A percentile compares a stretch with the other conserved stretches of the same genome.
Evolutionary conservation across 2,113 vertebrate genomes (phyloP).

Genomic region (Orthochromis indermauri): DNA sequence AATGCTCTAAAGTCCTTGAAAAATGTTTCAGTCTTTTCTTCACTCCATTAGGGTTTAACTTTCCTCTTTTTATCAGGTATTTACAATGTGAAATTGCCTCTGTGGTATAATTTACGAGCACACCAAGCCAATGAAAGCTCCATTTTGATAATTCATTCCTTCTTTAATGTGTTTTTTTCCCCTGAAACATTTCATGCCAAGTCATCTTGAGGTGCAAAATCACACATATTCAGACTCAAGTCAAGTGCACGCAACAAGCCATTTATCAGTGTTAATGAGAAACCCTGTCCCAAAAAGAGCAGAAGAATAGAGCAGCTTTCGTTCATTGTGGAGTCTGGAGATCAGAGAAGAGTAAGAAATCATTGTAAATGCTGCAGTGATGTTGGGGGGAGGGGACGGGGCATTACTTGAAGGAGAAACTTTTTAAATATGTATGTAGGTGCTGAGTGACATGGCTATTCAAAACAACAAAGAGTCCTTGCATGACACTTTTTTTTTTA

Average conservation of each 20-base stretch:
- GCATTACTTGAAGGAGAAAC: neutral
- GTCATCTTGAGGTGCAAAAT: neutral
- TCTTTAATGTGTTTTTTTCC: neutral
- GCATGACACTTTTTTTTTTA: neutral
- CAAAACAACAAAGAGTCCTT: neutral
- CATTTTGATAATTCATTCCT: neutral
- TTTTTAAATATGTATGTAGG: neutral
- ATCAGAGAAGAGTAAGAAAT: neutral
- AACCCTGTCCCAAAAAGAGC: neutral
- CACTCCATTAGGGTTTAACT: neutral
- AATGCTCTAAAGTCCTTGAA: conserved; percentile 6
- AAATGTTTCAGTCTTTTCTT: neutral
- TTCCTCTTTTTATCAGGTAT: neutral
- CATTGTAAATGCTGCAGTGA: neutral
- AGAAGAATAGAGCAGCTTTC: neutral
- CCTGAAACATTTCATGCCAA: neutral
- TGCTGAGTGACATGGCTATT: neutral
- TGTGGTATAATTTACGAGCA: neutral
- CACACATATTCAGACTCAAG: neutral
- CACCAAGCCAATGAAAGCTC: neutral
- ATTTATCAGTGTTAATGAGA: conserved; percentile 10
- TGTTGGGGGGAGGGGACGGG: neutral
- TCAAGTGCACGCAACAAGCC: neutral
- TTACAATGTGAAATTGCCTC: neutral
- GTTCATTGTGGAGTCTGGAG: neutral